Evolutionary conservation across 2,888 invertebrate genomes (phyloP), one percentile per base, ranked within the genome.

Genomic region (Theretra japonica): DNA sequence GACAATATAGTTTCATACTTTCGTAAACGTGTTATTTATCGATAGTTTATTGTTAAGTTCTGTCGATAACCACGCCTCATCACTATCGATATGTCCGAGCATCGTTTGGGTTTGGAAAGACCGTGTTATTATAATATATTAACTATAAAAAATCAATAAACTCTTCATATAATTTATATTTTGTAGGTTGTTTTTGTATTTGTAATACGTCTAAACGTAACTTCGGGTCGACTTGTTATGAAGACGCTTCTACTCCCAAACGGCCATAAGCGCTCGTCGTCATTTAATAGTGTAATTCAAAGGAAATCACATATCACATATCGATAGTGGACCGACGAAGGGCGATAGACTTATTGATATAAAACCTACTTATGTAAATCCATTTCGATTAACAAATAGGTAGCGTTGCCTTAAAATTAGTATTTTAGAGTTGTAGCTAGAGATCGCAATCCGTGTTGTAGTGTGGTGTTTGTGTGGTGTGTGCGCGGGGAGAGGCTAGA

Each of bases 401-500:
- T 53, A 53, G 53, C n/a, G 53, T n/a, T 53, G 53, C 53, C 53
- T 53, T 53, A 17, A 53, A 53, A 53, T n/a, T 53, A 53, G 4
- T 17, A 15, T n/a, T n/a, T 53, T n/a, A 53, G 53, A n/a, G 6
- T 7, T n/a, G 6, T 53, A 53, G 53, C 19, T n/a, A 53, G 19
- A 53, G n/a, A n/a, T 53, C 53, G 41, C n/a, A 53, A 53, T 53
- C 19, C 6, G n/a, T 53, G 53, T 17, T 28, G 58, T 59, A 17
- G 4, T 59, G 58, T 59, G 25, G 17, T 59, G 58, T 25, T 56
- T 58, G 58, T 15, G 60, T 30, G 60, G n/a, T n/a, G 60, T 17
- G 5, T 30, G 25, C n/a, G 71, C 21, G 17, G 17, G 57, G 19
- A 5, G 57, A n/a, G 17, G 70, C 80, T 84, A 90, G 56, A 90